Evolutionary conservation across 2,113 vertebrate species (phyloP).

Genomic region (Sander vitreus): DNA sequence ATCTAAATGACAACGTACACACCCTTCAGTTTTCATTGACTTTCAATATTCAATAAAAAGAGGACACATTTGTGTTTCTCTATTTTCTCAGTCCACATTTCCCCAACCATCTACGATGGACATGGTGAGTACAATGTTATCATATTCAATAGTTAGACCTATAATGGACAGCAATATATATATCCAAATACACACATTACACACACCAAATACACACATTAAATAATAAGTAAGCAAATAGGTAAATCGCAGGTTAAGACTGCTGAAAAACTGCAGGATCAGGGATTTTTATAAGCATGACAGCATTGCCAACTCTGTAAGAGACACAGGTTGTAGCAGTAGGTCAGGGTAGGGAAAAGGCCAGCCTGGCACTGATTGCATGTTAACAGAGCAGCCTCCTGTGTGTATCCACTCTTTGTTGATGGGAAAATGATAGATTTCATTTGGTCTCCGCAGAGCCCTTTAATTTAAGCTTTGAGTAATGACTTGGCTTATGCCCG

Average conservation of each 20-base stretch:
- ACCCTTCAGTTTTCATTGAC: not conserved
- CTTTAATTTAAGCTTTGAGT: constrained; percentile 78
- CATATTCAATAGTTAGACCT: not conserved
- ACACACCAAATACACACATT: not conserved
- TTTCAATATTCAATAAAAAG: not conserved
- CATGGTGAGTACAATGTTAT: not conserved
- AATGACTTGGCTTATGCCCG: constrained; percentile 74
- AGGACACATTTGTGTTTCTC: not conserved
- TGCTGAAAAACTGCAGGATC: not conserved
- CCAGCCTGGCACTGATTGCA: constrained; percentile 52
- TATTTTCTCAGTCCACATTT: too few species aligned
- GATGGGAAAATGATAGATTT: constrained; percentile 78
- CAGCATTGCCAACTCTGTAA: constrained; percentile 25
- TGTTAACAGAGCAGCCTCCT: constrained; percentile 59
- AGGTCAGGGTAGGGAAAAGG: constrained; percentile 16
- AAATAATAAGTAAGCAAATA: not conserved
- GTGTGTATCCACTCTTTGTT: constrained; percentile 60
- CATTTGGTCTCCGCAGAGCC: constrained; percentile 68
- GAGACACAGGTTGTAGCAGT: constrained; percentile 8
- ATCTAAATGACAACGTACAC: not conserved
- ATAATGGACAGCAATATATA: too few species aligned
- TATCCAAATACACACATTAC: not conserved
- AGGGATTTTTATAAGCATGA: not conserved
- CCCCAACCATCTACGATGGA: too few species aligned
- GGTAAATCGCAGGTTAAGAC: not conserved